Percentiles rank a stretch among this genome's conserved stretches.
These are phyloP conservation scores for Drosophila silvestris DNA, from an alignment of 2,888 invertebrate genomes.

Conservation along the genomic window DNA sequence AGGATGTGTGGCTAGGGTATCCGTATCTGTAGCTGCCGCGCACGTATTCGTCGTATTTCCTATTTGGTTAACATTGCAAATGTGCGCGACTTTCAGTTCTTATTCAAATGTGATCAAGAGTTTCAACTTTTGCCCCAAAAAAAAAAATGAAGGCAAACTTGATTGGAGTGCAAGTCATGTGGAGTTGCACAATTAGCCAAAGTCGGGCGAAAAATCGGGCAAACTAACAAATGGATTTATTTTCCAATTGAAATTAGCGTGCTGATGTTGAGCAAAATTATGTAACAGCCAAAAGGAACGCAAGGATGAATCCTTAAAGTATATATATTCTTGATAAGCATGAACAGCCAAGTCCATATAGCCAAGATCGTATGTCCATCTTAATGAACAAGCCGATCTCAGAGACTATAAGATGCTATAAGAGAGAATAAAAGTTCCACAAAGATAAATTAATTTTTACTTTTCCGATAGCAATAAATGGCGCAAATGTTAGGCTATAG, in stretches of 20 bases:
- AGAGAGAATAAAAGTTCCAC: not conserved
- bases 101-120: conserved; percentile 70
- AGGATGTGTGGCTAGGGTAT: not conserved
- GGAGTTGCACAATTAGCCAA: conserved; percentile 15
- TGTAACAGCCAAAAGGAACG: not conserved
- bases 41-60: conserved; percentile 15
- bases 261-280: not conserved
- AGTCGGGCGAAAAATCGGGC: not conserved
- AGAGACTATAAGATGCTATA: fast-evolving
- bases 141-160: not conserved
- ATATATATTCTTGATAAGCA: no score
- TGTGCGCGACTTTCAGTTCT: conserved; percentile 57
- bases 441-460: not conserved
- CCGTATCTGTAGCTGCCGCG: conserved; percentile 8
- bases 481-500: not conserved
- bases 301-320: not conserved
- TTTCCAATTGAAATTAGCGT: not conserved
- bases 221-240: not conserved
- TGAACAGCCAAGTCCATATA: not conserved
- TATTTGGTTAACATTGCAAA: conserved; percentile 66
- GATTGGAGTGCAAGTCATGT: not conserved
- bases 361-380: not conserved
- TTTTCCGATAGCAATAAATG: not conserved
- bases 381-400: not conserved
- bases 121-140: conserved; percentile 42